phyloP scores from a whole-genome alignment of 1,140 invertebrate genomes.

The Drosophila carrolli region DNA sequence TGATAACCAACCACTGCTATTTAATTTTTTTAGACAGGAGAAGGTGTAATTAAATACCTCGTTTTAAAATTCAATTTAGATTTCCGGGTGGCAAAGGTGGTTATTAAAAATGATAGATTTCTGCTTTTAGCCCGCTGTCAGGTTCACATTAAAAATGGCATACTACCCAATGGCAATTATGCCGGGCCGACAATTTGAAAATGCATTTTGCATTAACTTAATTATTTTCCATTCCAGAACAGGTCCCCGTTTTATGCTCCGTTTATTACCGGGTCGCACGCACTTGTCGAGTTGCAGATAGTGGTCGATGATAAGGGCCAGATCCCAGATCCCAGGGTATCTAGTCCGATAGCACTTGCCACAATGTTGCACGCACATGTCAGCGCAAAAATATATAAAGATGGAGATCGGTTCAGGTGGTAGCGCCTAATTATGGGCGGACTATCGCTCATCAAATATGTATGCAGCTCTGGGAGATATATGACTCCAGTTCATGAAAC shows the following conservation, averaged over 20 bases:
- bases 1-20: not conserved
- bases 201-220: constrained; percentile 79
- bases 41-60: not conserved
- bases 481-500: constrained; percentile 63
- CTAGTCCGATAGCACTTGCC: constrained; percentile 44
- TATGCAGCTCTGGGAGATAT: constrained; percentile 52
- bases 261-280: constrained; percentile 71
- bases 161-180: constrained; percentile 52
- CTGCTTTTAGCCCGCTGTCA: constrained; percentile 19
- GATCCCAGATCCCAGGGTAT: constrained; percentile 36
- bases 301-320: constrained; percentile 47
- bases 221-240: constrained; percentile 70
- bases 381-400: constrained; percentile 3
- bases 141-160: constrained; percentile 44
- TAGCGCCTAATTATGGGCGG: constrained; percentile 69
- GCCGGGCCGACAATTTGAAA: constrained; percentile 60
- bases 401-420: constrained; percentile 1
- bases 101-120: constrained; percentile 56
- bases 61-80: constrained; percentile 15
- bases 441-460: constrained; percentile 77
- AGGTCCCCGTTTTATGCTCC: constrained; percentile 37
- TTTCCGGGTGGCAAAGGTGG: not conserved
- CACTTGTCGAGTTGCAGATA: constrained; percentile 60
- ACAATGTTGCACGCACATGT: constrained; percentile 57
- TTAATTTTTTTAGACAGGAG: not conserved